A percentile compares a stretch with the other conserved stretches of the same genome.
Evolutionary conservation across 1,140 invertebrate species (phyloP).

Genomic region (Paracyclopina nana): DNA sequence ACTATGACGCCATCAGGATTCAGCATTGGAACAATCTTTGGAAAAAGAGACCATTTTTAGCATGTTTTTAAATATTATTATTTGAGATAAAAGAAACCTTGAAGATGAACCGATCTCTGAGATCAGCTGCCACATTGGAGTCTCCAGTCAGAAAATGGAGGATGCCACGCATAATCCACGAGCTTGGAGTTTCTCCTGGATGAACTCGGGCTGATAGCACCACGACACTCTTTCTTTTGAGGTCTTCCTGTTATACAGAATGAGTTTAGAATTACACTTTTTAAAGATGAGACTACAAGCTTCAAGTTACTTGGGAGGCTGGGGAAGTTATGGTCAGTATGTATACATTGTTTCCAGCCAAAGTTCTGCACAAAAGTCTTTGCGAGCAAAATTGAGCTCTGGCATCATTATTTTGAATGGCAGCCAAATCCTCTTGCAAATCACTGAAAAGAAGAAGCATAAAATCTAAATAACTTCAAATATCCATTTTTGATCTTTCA

Average conservation of each 20-base stretch:
- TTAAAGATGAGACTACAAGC: no score
- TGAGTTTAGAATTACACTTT: neutral
- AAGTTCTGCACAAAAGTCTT: neutral
- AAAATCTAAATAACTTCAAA: no score
- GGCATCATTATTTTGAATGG: constrained; percentile 2
- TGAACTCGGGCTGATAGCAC: constrained; percentile 62
- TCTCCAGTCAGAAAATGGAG: constrained; percentile 28
- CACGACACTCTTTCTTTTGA: constrained; percentile 39
- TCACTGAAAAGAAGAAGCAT: constrained; percentile 15
- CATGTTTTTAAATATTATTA: neutral
- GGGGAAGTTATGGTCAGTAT: neutral
- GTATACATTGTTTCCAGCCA: constrained; percentile 6
- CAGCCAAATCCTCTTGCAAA: constrained; percentile 4
- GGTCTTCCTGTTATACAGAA: neutral
- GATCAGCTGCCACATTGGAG: neutral
- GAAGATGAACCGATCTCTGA: constrained; percentile 6
- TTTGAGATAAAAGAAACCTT: no score
- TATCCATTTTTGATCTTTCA: no score
- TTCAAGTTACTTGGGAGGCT: neutral
- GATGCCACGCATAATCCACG: constrained; percentile 69
- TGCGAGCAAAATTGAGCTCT: neutral
- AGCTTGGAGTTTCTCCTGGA: constrained; percentile 69
- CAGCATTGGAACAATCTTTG: constrained; percentile 15
- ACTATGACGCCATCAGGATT: constrained; percentile 15
- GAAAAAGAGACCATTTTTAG: neutral